Base-by-base conservation (phyloP, 1,140 invertebrate species). In the Druon quercuslanigerum region DNA sequence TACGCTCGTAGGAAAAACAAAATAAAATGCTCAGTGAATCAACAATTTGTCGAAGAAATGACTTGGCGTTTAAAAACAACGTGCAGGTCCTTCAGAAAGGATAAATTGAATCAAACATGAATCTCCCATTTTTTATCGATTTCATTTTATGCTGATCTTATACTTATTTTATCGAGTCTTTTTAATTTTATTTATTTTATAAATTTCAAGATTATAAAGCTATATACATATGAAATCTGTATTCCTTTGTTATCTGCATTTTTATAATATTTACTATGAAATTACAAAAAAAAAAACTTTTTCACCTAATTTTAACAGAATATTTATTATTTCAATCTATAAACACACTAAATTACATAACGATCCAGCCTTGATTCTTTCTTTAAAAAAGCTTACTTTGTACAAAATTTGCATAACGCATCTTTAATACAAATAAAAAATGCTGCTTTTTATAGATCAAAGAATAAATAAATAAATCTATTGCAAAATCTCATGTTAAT, bases 1-100 rank as follows among this genome's bases (percentile, higher is more conserved):
- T 82, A 84, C 17, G 78, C 82, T 57, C 83, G 81, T 25, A 79
- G 66, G 19, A 90, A 85, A 19, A 83, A 74, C 16, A 81, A 80
- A 50, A 51, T 19, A 6, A 74, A 74, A 51, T 66, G 25, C 8
- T 66, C 60, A 40, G 60, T 40, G 14, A 66, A n/a, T 16, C 14
- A 33, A 14, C n/a, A 14, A 11, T 60, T 60, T 11, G 57, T 16
- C 14, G 40, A 66, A 66, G 2, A 66, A 66, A n/a, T 14, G 13
- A 46, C 60, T 40, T 8, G 60, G n/a, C 7, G 13, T 9, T 40
- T 66, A 40, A 1, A 66, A 66, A 33, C 40, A 57, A 25, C 9
- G 25, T 57, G 33, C 3, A 40, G 25, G 13, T 73, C 2, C 51
- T 74, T 54, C 51, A 20, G 5, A 72, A 72, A 60, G 16, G 14